Percentiles rank a stretch among this genome's conserved stretches.
phyloP scores from a whole-genome alignment of 2,888 invertebrate genomes.

The Halocaridina rubra region DNA sequence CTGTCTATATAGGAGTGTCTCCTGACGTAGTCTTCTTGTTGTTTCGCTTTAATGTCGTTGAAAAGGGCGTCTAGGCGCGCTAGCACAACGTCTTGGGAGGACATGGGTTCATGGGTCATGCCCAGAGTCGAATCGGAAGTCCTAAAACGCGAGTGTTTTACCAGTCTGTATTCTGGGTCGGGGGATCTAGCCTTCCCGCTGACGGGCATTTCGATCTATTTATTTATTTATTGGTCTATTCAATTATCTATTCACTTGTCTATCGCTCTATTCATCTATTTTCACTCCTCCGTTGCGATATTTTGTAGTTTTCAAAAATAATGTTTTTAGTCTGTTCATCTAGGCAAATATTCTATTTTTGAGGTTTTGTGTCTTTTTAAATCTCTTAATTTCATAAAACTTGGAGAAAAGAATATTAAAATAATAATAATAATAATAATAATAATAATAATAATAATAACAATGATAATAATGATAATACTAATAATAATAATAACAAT shows the following conservation, averaged over 20 bases:
- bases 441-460: no score
- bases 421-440: no score
- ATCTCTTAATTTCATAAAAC: no score
- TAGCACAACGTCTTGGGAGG: conserved; percentile 38
- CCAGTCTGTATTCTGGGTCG: conserved; percentile 19
- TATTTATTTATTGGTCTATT: no score
- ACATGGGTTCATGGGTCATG: neutral
- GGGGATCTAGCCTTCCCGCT: conserved; percentile 4
- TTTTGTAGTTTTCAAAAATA: neutral
- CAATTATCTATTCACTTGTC: no score
- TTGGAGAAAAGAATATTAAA: no score
- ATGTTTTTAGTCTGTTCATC: no score
- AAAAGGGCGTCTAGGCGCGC: conserved; percentile 54
- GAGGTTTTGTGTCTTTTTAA: no score
- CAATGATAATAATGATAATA: no score
- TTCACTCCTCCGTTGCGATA: neutral
- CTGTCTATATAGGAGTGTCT: neutral
- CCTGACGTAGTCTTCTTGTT: conserved; percentile 26
- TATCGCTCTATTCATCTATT: no score
- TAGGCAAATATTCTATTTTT: no score
- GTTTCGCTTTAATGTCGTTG: conserved; percentile 36
- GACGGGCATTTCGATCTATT: conserved; percentile 7
- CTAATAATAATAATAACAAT: no score
- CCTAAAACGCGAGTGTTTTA: conserved; percentile 29
- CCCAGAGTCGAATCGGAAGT: conserved; percentile 11